phyloP scores from a whole-genome alignment of 2,797 vertebrate species.

The Siniperca undulata region DNA sequence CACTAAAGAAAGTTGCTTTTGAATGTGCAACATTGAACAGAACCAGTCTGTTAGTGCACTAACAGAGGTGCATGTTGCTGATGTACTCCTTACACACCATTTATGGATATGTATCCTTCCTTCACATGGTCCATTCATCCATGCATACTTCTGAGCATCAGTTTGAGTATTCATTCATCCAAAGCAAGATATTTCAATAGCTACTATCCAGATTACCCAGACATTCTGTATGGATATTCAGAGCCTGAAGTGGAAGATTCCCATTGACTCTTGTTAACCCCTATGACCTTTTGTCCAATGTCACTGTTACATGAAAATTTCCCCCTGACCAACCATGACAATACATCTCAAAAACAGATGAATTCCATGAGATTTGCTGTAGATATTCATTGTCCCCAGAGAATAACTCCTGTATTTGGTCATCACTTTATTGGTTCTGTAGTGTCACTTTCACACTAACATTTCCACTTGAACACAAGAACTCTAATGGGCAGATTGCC shows the following conservation, averaged over 20 bases:
- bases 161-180: background rate
- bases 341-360: background rate
- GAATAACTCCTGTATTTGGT: background rate
- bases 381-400: background rate
- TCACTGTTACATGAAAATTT: background rate
- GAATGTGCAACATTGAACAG: background rate
- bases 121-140: background rate
- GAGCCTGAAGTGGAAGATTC: background rate
- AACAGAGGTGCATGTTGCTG: background rate
- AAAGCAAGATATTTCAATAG: background rate
- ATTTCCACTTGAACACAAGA: background rate
- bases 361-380: background rate
- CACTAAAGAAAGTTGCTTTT: background rate
- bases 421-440: background rate
- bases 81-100: background rate
- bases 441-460: background rate
- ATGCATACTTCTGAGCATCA: background rate
- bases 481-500: background rate
- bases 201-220: background rate
- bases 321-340: background rate
- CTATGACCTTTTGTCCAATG: background rate
- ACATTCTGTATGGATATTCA: background rate
- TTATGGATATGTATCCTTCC: background rate
- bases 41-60: background rate
- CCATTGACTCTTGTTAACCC: background rate